phyloP scores from a whole-genome alignment of 2,113 vertebrate genomes.

The Rhadina sibilatrix region DNA sequence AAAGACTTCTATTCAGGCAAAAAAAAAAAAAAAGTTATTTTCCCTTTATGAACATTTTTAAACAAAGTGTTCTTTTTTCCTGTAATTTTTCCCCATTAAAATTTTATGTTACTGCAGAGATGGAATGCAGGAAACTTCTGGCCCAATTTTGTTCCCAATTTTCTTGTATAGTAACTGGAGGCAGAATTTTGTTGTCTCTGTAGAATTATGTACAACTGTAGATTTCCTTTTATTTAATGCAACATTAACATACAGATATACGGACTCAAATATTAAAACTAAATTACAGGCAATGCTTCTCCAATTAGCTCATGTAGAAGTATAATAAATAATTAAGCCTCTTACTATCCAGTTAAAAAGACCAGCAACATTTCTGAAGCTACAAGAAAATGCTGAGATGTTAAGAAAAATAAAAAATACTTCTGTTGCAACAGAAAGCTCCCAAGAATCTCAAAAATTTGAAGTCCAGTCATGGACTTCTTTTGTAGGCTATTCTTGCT shows the following conservation, averaged over 20 bases:
- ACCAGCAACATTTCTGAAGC: neutral
- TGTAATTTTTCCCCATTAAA: neutral
- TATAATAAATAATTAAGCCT: neutral
- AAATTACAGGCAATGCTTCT: neutral
- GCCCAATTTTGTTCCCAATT: neutral
- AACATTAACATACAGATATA: neutral
- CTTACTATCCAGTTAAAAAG: neutral
- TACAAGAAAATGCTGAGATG: neutral
- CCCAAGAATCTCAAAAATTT: neutral
- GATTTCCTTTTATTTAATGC: neutral
- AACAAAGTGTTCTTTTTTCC: neutral
- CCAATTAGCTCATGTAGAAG: neutral
- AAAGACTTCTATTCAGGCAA: neutral
- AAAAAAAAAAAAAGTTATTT: neutral
- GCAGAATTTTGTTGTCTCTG: neutral
- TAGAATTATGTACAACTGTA: neutral
- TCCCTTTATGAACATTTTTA: neutral
- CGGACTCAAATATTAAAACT: neutral
- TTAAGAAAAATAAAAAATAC: neutral
- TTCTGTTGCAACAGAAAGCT: neutral
- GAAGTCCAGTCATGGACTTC: neutral
- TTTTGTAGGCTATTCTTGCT: neutral
- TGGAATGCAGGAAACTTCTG: neutral
- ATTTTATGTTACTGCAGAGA: neutral
- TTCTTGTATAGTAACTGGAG: neutral